Conservation (phyloP, 2,888 invertebrate species). For the Agrochola macilenta region DNA sequence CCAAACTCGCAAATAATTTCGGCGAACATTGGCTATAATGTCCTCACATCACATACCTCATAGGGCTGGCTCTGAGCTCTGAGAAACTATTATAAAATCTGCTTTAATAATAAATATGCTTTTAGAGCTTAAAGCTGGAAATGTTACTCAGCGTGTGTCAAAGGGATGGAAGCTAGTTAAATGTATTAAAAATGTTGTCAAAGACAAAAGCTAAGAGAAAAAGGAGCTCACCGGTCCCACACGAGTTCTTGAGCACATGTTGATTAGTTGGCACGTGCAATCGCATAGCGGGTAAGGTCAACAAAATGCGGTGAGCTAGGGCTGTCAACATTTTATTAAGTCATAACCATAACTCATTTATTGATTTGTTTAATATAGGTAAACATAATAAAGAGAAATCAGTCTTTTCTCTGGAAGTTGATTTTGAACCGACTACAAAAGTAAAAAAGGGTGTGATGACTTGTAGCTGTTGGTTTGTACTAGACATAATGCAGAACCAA, state of each 20-base stretch:
- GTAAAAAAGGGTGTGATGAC: background rate
- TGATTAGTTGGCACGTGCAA: constrained; percentile 71
- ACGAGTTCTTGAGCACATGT: constrained; percentile 69
- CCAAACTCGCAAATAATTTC: constrained; percentile 39
- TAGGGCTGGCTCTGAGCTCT: constrained; percentile 21
- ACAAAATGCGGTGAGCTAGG: constrained; percentile 56
- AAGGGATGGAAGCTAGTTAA: constrained; percentile 53
- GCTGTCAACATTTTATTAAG: constrained; percentile 13
- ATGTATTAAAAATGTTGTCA: constrained; percentile 61
- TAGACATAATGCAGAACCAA: background rate
- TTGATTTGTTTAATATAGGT: background rate
- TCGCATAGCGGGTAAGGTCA: constrained; percentile 71
- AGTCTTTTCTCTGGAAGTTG: background rate
- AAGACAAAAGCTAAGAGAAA: constrained; percentile 57
- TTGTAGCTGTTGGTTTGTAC: background rate
- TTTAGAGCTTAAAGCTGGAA: constrained; percentile 22
- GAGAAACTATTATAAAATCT: constrained; percentile 22
- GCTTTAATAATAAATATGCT: constrained; percentile 35
- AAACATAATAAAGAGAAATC: background rate
- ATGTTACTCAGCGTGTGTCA: constrained; percentile 37
- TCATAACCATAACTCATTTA: background rate
- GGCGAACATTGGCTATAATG: constrained; percentile 11
- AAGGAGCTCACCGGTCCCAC: constrained; percentile 53
- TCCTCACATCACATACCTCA: background rate
- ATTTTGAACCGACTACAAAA: background rate